Conservation (phyloP, 2,797 vertebrate species). For the Acipenser ruthenus region DNA sequence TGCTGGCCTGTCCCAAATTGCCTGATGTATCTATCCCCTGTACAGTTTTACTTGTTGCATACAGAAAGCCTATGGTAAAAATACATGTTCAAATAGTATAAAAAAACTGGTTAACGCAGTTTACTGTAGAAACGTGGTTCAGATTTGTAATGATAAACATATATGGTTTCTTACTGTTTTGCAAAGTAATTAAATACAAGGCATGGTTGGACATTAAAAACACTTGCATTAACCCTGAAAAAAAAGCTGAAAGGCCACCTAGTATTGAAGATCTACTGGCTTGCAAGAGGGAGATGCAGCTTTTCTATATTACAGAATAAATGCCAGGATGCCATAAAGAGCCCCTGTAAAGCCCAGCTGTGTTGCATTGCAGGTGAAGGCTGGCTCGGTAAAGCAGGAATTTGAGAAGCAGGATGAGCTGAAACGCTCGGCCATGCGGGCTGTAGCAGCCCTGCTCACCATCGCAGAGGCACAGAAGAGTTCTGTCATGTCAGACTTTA, state of each 20-base stretch:
- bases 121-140: no score
- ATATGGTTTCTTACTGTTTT: no score
- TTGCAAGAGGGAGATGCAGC: background rate
- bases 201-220: background rate
- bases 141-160: no score
- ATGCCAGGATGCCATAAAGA: background rate
- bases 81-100: no score
- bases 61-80: no score
- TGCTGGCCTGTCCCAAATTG: no score
- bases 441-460: slow-evolving; percentile 80
- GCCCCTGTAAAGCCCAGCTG: background rate
- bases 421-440: slow-evolving; percentile 85
- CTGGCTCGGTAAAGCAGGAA: slow-evolving; percentile 89
- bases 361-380: slow-evolving; percentile 69
- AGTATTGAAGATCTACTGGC: no score
- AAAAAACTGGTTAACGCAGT: no score
- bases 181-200: no score
- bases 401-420: slow-evolving; percentile 95
- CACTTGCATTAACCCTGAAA: background rate
- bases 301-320: background rate
- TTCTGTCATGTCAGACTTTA: slow-evolving; percentile 82
- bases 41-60: no score
- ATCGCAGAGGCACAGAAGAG: slow-evolving; percentile 82
- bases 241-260: no score
- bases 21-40: no score